Evolutionary conservation across 1,140 invertebrate genomes (phyloP).

Genomic region (Leptopilina boulardi): DNA sequence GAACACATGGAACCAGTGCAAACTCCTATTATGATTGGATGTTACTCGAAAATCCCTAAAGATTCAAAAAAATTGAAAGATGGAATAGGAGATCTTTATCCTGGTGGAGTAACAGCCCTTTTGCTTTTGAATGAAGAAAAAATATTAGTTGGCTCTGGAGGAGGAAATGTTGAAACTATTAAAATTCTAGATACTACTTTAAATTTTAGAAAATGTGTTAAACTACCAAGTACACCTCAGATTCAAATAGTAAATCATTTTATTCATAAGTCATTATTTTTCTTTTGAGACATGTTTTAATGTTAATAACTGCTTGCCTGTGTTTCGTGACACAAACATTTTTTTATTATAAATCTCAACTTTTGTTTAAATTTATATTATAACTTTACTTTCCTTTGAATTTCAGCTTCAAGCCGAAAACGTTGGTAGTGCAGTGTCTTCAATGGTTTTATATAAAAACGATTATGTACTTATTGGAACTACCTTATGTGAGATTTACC

Average conservation of each 20-base stretch:
- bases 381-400: conserved; percentile 12
- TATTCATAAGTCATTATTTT: background rate
- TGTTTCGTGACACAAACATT: too few relatives aligned
- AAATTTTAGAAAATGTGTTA: conserved; percentile 51
- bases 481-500: conserved; percentile 87
- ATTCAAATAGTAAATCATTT: conserved; percentile 77
- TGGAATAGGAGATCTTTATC: conserved; percentile 73
- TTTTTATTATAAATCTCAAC: too few relatives aligned
- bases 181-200: conserved; percentile 72
- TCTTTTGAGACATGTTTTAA: background rate
- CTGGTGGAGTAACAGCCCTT: conserved; percentile 79
- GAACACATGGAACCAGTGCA: conserved; percentile 74
- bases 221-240: conserved; percentile 73
- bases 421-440: conserved; percentile 81
- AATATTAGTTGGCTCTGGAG: conserved; percentile 88
- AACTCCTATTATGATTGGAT: conserved; percentile 81
- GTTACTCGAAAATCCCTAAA: conserved; percentile 79
- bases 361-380: background rate
- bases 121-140: conserved; percentile 79
- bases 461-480: conserved; percentile 84
- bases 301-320: too few relatives aligned
- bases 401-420: conserved; percentile 76
- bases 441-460: conserved; percentile 78
- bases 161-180: conserved; percentile 86
- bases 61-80: conserved; percentile 68